Evolutionary conservation across 2,888 invertebrate species (phyloP).

Genomic region (Tenthredo scrophulariae): DNA sequence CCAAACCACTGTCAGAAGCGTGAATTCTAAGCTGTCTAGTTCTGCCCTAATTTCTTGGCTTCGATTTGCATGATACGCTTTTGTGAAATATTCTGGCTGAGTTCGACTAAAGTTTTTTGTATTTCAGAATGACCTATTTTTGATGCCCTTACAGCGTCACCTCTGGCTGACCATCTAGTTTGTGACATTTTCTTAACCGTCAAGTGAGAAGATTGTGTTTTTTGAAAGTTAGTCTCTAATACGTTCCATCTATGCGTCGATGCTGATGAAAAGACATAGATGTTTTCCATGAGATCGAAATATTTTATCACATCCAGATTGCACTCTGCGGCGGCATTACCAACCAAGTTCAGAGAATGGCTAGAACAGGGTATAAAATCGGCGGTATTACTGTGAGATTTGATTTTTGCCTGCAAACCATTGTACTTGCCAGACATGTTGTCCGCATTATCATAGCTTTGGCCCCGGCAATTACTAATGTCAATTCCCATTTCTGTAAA

Average conservation of each 20-base stretch:
- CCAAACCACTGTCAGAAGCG: background rate
- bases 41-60: slow-evolving; percentile 36
- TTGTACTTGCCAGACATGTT: slow-evolving; percentile 57
- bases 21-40: slow-evolving; percentile 42
- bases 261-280: slow-evolving; percentile 59
- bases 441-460: slow-evolving; percentile 58
- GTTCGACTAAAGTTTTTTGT: background rate
- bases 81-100: slow-evolving; percentile 2
- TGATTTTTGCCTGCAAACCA: slow-evolving; percentile 56
- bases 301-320: slow-evolving; percentile 56
- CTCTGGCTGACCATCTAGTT: slow-evolving; percentile 58
- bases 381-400: slow-evolving; percentile 51
- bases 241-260: slow-evolving; percentile 58
- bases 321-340: slow-evolving; percentile 57
- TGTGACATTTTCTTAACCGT: slow-evolving; percentile 48
- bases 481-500: slow-evolving; percentile 52
- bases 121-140: background rate
- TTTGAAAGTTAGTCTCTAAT: slow-evolving; percentile 47
- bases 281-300: slow-evolving; percentile 58
- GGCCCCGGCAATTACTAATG: slow-evolving; percentile 55
- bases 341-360: slow-evolving; percentile 59
- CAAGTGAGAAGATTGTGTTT: slow-evolving; percentile 44
- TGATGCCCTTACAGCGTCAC: slow-evolving; percentile 57
- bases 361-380: slow-evolving; percentile 57
- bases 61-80: slow-evolving; percentile 14